phyloP scores from a whole-genome alignment of 2,888 invertebrate genomes.

The Ceriagrion tenellum region DNA sequence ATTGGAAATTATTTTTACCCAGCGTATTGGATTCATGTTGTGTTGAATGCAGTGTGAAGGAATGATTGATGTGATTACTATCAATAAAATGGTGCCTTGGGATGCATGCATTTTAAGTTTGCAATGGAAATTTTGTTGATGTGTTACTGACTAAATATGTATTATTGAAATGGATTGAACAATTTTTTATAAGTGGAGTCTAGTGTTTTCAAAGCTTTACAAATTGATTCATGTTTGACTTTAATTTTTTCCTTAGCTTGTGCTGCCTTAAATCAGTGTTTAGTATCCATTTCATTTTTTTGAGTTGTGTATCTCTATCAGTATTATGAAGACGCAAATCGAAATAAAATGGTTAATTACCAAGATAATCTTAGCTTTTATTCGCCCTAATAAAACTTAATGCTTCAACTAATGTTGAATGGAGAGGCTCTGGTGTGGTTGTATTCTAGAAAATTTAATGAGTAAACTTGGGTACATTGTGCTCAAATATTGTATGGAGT shows the following conservation, averaged over 20 bases:
- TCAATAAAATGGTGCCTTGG: slow-evolving; percentile 57
- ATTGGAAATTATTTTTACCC: not conserved
- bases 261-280: slow-evolving; percentile 36
- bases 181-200: slow-evolving; percentile 22
- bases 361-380: slow-evolving; percentile 21
- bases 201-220: not conserved
- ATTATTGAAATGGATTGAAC: slow-evolving; percentile 42
- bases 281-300: slow-evolving; percentile 46
- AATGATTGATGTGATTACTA: slow-evolving; percentile 30
- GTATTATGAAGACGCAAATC: slow-evolving; percentile 66
- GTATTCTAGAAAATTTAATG: no score
- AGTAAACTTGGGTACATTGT: no score
- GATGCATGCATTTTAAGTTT: slow-evolving; percentile 40
- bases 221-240: slow-evolving; percentile 5
- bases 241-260: not conserved
- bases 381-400: not conserved
- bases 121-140: not conserved
- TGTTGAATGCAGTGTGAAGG: not conserved
- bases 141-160: slow-evolving; percentile 7
- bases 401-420: no score
- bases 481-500: no score
- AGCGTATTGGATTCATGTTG: not conserved
- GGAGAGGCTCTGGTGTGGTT: no score
- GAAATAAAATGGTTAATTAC: slow-evolving; percentile 62
- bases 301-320: slow-evolving; percentile 66